phyloP scores from a whole-genome alignment of 2,888 invertebrate species.

The Acanthoscelides obtectus region DNA sequence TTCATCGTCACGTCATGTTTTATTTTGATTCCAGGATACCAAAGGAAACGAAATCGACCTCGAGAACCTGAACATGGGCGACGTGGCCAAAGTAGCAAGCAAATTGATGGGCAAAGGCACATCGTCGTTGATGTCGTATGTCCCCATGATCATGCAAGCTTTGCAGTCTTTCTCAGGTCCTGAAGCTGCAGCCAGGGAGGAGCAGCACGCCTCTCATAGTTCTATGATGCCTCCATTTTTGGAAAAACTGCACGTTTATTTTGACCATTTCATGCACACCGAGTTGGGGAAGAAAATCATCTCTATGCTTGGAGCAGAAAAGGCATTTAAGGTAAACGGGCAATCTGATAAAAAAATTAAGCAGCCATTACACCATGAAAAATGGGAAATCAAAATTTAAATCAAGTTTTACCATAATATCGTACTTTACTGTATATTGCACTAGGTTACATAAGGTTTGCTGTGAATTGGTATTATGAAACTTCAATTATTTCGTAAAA shows the following conservation, averaged over 20 bases:
- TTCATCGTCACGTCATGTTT: too few species aligned
- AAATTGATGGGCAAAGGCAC: not conserved
- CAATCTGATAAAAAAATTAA: slow-evolving; percentile 1
- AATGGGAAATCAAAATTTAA: too few species aligned
- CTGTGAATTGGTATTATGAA: too few species aligned
- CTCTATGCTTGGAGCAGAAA: slow-evolving; percentile 68
- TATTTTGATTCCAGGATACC: not conserved
- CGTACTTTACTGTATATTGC: too few species aligned
- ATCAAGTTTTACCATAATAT: too few species aligned
- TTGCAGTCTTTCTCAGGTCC: slow-evolving; percentile 56
- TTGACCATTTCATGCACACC: slow-evolving; percentile 75
- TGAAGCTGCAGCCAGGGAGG: slow-evolving; percentile 56
- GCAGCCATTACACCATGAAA: too few species aligned
- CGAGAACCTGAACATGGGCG: slow-evolving; percentile 12
- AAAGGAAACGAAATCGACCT: slow-evolving; percentile 1
- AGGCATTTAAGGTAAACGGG: slow-evolving; percentile 54
- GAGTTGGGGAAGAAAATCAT: slow-evolving; percentile 71
- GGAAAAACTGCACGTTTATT: slow-evolving; percentile 66
- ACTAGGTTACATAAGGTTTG: too few species aligned
- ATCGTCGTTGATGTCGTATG: slow-evolving; percentile 47
- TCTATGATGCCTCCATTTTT: slow-evolving; percentile 67
- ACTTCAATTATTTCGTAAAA: too few species aligned
- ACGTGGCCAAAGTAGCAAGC: slow-evolving; percentile 9
- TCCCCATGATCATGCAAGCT: slow-evolving; percentile 66
- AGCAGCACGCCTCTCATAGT: slow-evolving; percentile 65